Evolutionary conservation across 2,113 vertebrate species (phyloP), one percentile per base, ranked within the genome.

Genomic region (Azemiops feae): DNA sequence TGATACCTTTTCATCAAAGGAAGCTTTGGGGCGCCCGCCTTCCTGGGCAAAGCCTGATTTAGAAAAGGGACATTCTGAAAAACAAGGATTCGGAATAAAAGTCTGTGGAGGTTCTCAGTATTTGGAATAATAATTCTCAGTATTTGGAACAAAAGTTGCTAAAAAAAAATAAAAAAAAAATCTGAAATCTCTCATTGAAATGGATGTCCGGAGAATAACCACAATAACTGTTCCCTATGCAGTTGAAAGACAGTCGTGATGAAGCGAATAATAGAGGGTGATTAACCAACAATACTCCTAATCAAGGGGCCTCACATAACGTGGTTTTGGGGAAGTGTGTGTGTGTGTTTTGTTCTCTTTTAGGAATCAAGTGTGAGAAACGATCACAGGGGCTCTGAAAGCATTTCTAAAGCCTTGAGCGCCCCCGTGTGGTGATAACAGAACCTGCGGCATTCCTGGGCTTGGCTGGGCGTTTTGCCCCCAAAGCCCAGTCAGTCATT

Each of bases 341-440:
- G 47, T 50, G 47, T 47, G 39, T 91, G 89, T 60, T 90, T 0
- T 93, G 52, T 47, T 95, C 43, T 89, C 8, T 53, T 3, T 64
- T 7, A 50, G 90, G 93, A 92, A 93, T 88, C 91, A 39, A 81
- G 34, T 3, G 57, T 27, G 3, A 88, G 52, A 91, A 90, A 96
- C 93, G 81, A 89, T 93, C 86, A 10, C n/a, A 3, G 89, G 34
- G n/a, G 30, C 90, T 58, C 74, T 81, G 2, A 3, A 4, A 74
- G 39, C 86, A 94, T 97, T 97, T 94, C 92, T 92, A 97, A 96
- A 97, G 94, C 96, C 89, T 97, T 94, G 97, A 97, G 97, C 97
- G 98, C 98, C 98, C 96, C 98, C 97, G 92, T 95, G 98, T 97
- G 98, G 98, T 92, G 95, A 90, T 60, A 95, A 88, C 55, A 94